Percentiles rank a stretch among this genome's conserved stretches.
Evolutionary conservation across 2,113 vertebrate species (phyloP).

Genomic region (Falcunculus frontatus): DNA sequence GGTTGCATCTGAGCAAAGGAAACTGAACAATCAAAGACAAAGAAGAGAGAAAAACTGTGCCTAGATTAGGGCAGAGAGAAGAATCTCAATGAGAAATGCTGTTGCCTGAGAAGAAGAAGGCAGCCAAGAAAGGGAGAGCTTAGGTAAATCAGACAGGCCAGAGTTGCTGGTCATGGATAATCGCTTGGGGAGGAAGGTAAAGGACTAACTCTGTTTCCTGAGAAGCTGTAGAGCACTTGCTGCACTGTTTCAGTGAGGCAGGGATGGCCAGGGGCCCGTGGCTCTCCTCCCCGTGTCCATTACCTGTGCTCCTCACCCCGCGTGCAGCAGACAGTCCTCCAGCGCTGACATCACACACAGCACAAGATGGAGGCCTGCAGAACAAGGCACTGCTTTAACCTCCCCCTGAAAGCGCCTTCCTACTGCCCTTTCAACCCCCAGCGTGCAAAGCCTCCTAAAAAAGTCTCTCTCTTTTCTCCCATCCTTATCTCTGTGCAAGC

Average conservation of each 20-base stretch:
- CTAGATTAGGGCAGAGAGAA: not conserved
- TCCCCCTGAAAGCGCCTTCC: not conserved
- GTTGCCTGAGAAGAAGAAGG: not conserved
- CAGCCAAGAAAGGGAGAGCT: not conserved
- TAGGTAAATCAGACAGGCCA: not conserved
- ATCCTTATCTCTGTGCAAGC: not conserved
- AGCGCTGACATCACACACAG: slow-evolving; percentile 47
- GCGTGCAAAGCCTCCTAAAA: not conserved
- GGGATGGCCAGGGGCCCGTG: not conserved
- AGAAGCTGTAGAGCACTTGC: not conserved
- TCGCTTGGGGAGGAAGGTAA: not conserved
- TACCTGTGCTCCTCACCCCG: slow-evolving; percentile 36
- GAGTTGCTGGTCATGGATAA: not conserved
- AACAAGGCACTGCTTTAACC: slow-evolving; percentile 55
- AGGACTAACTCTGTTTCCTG: not conserved
- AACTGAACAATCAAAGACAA: not conserved
- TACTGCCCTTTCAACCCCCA: not conserved
- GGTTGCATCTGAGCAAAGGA: not conserved
- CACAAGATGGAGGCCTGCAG: slow-evolving; percentile 62
- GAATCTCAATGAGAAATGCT: not conserved
- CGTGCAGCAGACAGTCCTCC: not conserved
- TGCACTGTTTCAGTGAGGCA: not conserved
- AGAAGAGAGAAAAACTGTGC: not conserved
- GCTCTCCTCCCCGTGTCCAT: not conserved
- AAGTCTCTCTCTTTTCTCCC: not conserved